Evolutionary conservation across 2,888 invertebrate genomes (phyloP).

Genomic region (Sclerodermus sp.): DNA sequence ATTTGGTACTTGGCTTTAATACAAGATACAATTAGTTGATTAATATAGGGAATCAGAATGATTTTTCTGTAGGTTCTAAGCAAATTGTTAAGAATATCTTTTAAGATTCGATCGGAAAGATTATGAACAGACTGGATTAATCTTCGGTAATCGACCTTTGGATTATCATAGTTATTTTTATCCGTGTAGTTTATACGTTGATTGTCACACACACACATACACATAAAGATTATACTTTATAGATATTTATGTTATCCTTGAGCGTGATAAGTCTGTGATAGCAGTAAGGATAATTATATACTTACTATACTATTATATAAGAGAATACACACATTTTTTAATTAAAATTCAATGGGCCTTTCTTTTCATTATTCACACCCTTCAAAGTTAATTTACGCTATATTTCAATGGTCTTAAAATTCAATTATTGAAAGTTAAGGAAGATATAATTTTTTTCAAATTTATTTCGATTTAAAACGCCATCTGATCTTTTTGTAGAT

Average conservation of each 20-base stretch:
- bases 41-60: too few species aligned
- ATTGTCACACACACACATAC: background rate
- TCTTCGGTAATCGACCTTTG: background rate
- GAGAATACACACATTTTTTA: too few species aligned
- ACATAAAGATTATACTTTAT: background rate
- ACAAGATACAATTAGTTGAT: slow-evolving; percentile 19
- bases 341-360: too few species aligned
- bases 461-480: too few species aligned
- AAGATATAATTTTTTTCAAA: too few species aligned
- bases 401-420: too few species aligned
- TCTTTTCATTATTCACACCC: too few species aligned
- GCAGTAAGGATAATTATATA: slow-evolving; percentile 24
- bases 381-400: too few species aligned
- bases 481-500: too few species aligned
- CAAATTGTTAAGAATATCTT: slow-evolving; percentile 6
- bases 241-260: slow-evolving; percentile 21
- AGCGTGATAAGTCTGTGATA: slow-evolving; percentile 39
- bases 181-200: slow-evolving; percentile 8
- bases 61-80: background rate
- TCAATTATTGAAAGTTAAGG: too few species aligned
- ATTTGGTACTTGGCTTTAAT: slow-evolving; percentile 46
- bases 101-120: background rate
- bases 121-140: background rate
- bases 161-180: slow-evolving; percentile 6
- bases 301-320: too few species aligned